Evolutionary conservation across 2,797 vertebrate species (phyloP).

Genomic region (Karalla daura): DNA sequence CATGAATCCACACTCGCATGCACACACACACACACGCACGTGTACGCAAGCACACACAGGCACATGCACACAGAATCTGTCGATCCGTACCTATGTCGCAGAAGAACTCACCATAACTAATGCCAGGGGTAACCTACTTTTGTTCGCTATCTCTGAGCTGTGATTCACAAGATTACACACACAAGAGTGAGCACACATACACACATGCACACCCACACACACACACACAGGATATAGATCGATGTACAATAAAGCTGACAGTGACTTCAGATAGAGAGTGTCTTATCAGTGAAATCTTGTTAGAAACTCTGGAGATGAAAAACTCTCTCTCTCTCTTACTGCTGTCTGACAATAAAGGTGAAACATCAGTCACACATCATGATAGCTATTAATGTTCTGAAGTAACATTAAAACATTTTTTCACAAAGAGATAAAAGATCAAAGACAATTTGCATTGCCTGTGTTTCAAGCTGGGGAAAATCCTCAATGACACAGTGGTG

Average conservation of each 20-base stretch:
- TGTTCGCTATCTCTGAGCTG: conserved; percentile 41
- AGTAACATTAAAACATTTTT: conserved; percentile 5
- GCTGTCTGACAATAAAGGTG: conserved; percentile 16
- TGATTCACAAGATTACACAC: conserved; percentile 38
- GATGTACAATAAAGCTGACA: conserved; percentile 24
- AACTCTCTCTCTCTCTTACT: conserved; percentile 11
- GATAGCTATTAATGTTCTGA: conserved; percentile 25
- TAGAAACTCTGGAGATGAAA: conserved; percentile 20
- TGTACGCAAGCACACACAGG: not conserved
- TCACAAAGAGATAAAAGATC: conserved; percentile 10
- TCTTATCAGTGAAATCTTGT: conserved; percentile 41
- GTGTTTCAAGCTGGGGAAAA: not conserved
- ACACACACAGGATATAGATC: conserved; percentile 23
- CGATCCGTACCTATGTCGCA: conserved; percentile 47
- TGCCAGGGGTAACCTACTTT: conserved; percentile 64
- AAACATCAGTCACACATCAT: conserved; percentile 21
- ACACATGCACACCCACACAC: not conserved
- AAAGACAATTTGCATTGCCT: not conserved
- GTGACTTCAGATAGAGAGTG: conserved; percentile 24
- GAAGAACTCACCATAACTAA: conserved; percentile 47
- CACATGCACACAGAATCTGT: conserved; percentile 28
- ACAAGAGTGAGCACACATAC: conserved; percentile 4
- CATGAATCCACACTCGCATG: not conserved
- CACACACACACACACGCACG: conserved; percentile 17
- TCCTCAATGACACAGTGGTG: not conserved